Conservation (phyloP, 2,113 vertebrate genomes). For the Microcebus lehilahytsara region DNA sequence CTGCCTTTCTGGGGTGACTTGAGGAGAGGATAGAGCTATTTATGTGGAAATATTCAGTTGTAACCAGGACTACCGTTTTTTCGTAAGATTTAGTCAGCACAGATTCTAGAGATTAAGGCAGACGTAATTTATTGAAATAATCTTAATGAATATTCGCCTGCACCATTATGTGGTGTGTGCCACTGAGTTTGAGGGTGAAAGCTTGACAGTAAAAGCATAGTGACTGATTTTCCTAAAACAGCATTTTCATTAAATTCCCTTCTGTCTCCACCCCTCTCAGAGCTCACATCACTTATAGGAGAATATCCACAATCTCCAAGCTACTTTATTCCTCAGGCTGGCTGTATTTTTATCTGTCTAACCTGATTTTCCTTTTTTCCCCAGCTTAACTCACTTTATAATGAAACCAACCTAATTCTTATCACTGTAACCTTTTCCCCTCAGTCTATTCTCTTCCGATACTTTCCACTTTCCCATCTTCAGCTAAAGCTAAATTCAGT, state of each 20-base stretch:
- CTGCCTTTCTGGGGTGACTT: neutral
- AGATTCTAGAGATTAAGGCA: neutral
- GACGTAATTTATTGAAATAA: neutral
- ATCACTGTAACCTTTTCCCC: neutral
- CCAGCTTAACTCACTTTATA: neutral
- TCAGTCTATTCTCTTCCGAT: neutral
- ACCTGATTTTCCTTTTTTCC: neutral
- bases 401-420: neutral
- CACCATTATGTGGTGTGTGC: neutral
- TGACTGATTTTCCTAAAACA: neutral
- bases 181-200: neutral
- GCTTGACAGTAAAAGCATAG: neutral
- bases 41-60: neutral
- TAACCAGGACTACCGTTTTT: neutral
- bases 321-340: neutral
- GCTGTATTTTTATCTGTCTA: neutral
- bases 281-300: neutral
- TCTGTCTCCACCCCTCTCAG: neutral
- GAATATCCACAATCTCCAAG: neutral
- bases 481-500: neutral
- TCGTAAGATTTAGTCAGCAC: neutral
- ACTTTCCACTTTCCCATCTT: neutral
- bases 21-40: neutral
- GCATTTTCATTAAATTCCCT: neutral
- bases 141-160: neutral